Evolutionary conservation across 2,888 invertebrate genomes (phyloP), one percentile per base, ranked within the genome.

Genomic region (Lysandra bellargus): DNA sequence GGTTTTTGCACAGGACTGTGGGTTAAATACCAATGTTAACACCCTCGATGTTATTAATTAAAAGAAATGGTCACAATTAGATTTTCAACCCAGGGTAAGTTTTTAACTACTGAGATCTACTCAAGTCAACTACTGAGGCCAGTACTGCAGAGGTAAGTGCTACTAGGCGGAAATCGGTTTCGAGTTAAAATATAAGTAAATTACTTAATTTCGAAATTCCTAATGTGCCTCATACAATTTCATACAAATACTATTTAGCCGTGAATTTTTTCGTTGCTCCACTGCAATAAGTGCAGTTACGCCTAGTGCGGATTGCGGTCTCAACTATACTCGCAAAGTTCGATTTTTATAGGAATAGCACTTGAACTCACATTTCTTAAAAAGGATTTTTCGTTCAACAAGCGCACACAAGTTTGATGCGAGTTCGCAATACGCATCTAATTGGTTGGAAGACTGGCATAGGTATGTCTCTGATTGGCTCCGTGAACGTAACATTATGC

Each of bases 401-500:
- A 23, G 23, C 9, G 23, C 61, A 61, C 7, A 23, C 4, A 64
- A 64, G 30, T 30, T 64, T 12, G 60, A 57, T 78, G 78, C 57
- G 44, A 60, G 78, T 60, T 60, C 60, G n/a, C 37, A 60, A 37
- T 9, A 74, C n/a, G 40, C n/a, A 44, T 23, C 44, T 74, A 74
- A 74, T 74, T 74, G 74, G 23, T 74, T 9, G 74, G 74, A 74
- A 74, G 40, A 74, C 73, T 44, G 74, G 74, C 44, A 17, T 40
- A 37, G 73, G 73, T 17, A 74, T n/a, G 30, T 74, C 74, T 74
- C n/a, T 74, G 74, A 74, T 74, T 73, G 14, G 74, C 74, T 74
- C 6, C n/a, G 73, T 74, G 74, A 74, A 44, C 44, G 74, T 23
- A 72, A 37, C 37, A 17, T 4, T 72, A 74, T 74, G 44, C 74